These are phyloP conservation scores for Rhamphomyia laevipes DNA, from an alignment of 2,888 invertebrate species.

Conservation along the genomic window DNA sequence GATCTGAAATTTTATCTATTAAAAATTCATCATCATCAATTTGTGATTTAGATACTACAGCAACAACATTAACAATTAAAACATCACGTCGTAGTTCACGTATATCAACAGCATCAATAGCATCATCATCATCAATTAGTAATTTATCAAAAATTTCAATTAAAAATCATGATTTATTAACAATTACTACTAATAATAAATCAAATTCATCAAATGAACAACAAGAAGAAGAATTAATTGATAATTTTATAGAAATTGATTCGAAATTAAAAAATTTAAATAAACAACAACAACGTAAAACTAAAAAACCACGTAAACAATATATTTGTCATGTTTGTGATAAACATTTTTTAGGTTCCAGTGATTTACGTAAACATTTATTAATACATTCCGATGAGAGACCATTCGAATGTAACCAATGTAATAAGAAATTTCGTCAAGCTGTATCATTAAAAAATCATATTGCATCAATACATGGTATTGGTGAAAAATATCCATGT, in stretches of 20 bases:
- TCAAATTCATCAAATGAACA: neutral
- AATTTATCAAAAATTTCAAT: neutral
- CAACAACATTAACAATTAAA: too few relatives aligned
- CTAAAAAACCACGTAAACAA: constrained; percentile 24
- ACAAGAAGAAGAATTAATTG: neutral
- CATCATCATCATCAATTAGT: neutral
- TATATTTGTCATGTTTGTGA: constrained; percentile 50
- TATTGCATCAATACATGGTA: constrained; percentile 32
- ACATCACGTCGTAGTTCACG: too few relatives aligned
- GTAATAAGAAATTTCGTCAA: constrained; percentile 51
- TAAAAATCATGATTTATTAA: neutral
- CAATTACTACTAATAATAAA: neutral
- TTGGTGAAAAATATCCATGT: constrained; percentile 47
- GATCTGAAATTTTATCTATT: neutral
- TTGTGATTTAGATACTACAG: too few relatives aligned
- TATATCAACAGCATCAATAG: too few relatives aligned
- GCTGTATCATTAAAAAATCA: constrained; percentile 54
- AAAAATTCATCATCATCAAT: neutral
- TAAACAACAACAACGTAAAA: neutral
- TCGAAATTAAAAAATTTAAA: neutral
- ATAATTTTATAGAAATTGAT: neutral
- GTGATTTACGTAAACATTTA: constrained; percentile 55
- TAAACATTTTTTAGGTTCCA: constrained; percentile 50
- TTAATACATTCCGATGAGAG: constrained; percentile 53
- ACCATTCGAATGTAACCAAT: constrained; percentile 50